Evolutionary conservation across 2,797 vertebrate genomes (phyloP).

Genomic region (Chiropotes sagulatus): DNA sequence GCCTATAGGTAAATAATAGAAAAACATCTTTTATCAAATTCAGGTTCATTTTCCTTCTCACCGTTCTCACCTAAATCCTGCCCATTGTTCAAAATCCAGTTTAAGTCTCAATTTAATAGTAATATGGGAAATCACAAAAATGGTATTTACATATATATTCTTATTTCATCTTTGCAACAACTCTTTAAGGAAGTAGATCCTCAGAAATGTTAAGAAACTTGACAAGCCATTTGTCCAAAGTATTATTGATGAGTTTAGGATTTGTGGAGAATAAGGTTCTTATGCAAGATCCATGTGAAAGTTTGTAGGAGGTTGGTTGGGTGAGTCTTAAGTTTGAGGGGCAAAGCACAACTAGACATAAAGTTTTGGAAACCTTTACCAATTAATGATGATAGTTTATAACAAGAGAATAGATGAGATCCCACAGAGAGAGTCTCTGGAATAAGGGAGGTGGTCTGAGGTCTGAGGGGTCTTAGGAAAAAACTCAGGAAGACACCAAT

Average conservation of each 20-base stretch:
- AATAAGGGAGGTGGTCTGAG: neutral
- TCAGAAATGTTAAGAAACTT: conserved; percentile 21
- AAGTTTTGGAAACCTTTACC: neutral
- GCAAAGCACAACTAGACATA: neutral
- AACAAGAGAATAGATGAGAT: neutral
- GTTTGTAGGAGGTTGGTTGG: neutral
- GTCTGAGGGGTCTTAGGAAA: neutral
- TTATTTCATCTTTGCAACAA: neutral
- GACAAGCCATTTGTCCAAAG: neutral
- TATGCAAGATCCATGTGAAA: neutral
- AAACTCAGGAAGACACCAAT: neutral
- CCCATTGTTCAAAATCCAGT: neutral
- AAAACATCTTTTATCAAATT: conserved; percentile 44
- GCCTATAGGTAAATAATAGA: neutral
- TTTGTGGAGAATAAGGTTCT: neutral
- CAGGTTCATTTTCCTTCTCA: neutral
- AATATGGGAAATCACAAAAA: neutral
- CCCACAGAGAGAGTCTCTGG: neutral
- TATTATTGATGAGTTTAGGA: neutral
- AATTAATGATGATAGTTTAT: conserved; percentile 3
- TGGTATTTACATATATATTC: neutral
- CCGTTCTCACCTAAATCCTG: neutral
- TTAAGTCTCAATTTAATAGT: neutral
- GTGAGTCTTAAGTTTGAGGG: neutral
- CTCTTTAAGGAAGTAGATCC: neutral